These are phyloP conservation scores for Cryptocephalus moraei DNA, from an alignment of 2,888 invertebrate species.

Conservation along the genomic window DNA sequence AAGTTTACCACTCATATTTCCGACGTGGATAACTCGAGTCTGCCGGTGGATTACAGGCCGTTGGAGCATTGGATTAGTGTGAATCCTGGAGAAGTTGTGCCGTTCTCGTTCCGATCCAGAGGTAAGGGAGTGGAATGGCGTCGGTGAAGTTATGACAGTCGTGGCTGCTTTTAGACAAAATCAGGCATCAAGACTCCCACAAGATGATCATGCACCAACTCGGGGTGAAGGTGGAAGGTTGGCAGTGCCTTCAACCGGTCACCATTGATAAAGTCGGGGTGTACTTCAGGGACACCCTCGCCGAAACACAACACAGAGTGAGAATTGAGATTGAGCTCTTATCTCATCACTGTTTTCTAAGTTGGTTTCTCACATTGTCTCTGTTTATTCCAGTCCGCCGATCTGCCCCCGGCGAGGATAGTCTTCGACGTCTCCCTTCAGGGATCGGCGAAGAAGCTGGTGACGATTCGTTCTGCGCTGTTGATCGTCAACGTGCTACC, in stretches of 20 bases:
- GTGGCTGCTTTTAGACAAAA: constrained; percentile 40
- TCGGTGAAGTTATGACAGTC: background rate
- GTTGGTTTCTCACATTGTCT: too few relatives aligned
- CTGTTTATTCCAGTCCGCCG: constrained; percentile 15
- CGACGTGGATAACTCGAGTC: constrained; percentile 43
- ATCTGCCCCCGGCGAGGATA: constrained; percentile 56
- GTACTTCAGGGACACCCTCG: constrained; percentile 68
- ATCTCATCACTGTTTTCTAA: constrained; percentile 10
- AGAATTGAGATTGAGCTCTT: constrained; percentile 6
- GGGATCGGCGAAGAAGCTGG: constrained; percentile 88
- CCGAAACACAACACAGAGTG: constrained; percentile 32
- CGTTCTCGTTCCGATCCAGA: constrained; percentile 77
- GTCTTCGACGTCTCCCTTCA: constrained; percentile 87
- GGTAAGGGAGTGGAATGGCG: constrained; percentile 33
- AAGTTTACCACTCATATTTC: constrained; percentile 78
- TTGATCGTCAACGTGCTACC: constrained; percentile 67
- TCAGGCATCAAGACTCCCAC: constrained; percentile 63
- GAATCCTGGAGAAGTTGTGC: constrained; percentile 62
- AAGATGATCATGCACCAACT: constrained; percentile 77
- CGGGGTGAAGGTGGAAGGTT: constrained; percentile 80
- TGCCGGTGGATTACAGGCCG: constrained; percentile 32
- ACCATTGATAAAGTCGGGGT: constrained; percentile 93
- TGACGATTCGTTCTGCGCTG: constrained; percentile 85
- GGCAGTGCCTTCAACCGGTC: constrained; percentile 77
- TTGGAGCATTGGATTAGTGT: constrained; percentile 61